Conservation (phyloP, 2,797 vertebrate genomes). For the Malacoraja senta region DNA sequence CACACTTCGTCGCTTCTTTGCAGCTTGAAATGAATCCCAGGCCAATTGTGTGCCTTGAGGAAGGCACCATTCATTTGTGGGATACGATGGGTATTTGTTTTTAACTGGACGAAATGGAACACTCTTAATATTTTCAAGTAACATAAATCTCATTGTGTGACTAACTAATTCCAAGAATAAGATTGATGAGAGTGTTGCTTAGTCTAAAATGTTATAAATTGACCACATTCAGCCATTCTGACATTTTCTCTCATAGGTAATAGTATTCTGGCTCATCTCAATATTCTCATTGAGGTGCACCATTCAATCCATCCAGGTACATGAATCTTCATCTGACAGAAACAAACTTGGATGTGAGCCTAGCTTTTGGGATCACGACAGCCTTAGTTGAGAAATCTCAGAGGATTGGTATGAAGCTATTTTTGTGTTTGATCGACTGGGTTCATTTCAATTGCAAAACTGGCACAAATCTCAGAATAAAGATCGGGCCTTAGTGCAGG, state of each 20-base stretch:
- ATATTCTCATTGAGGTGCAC: neutral
- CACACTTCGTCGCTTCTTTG: neutral
- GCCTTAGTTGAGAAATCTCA: neutral
- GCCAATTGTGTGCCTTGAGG: neutral
- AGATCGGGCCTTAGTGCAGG: neutral
- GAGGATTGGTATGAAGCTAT: neutral
- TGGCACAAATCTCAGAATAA: neutral
- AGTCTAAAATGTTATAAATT: neutral
- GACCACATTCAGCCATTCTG: neutral
- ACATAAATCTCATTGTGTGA: neutral
- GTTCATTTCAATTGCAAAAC: neutral
- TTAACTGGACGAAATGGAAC: neutral
- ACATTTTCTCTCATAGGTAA: neutral
- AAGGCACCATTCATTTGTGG: neutral
- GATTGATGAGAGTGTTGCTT: neutral
- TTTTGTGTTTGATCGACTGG: neutral
- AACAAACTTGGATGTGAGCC: neutral
- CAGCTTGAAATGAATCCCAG: neutral
- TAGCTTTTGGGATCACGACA: neutral
- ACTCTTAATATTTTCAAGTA: slow-evolving; percentile 21
- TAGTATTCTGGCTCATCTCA: neutral
- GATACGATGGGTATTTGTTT: neutral
- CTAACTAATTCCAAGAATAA: neutral
- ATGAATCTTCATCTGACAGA: neutral
- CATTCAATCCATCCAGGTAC: neutral